Percentiles rank a stretch among this genome's conserved stretches.
Conservation (phyloP, 2,888 invertebrate genomes). For the Siphonodentalium dalli region DNA sequence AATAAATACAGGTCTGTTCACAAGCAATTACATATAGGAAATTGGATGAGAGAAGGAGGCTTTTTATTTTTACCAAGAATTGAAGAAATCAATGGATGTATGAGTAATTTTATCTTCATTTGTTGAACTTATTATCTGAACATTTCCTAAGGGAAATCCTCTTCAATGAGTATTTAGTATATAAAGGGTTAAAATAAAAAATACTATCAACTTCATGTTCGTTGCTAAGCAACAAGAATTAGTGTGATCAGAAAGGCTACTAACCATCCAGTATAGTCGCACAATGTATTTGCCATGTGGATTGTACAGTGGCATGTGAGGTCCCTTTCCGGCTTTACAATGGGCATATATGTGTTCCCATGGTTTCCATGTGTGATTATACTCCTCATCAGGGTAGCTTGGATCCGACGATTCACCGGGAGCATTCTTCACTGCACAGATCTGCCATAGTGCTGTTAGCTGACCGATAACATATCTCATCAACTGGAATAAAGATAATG, state of each 20-base stretch:
- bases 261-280: slow-evolving; percentile 65
- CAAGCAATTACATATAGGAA: too few species aligned
- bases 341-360: slow-evolving; percentile 66
- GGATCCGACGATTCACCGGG: slow-evolving; percentile 37
- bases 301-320: slow-evolving; percentile 62
- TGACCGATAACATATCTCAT: slow-evolving; percentile 64
- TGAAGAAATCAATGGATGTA: too few species aligned
- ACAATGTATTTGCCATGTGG: slow-evolving; percentile 65
- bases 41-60: too few species aligned
- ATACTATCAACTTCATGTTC: too few species aligned
- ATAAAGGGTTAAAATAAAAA: too few species aligned
- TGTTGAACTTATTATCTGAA: too few species aligned
- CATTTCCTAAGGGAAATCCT: too few species aligned
- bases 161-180: too few species aligned
- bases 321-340: slow-evolving; percentile 60
- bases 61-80: too few species aligned
- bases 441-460: slow-evolving; percentile 61
- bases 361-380: slow-evolving; percentile 59
- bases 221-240: neutral
- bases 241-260: slow-evolving; percentile 17
- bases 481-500: slow-evolving; percentile 43
- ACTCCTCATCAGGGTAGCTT: slow-evolving; percentile 39
- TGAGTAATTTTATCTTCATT: too few species aligned
- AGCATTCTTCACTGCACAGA: slow-evolving; percentile 43
- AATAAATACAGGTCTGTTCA: too few species aligned